Percentiles rank a stretch among this genome's conserved stretches.
Conservation (phyloP, 2,888 invertebrate species). For the Hirtodrosophila cameraria region DNA sequence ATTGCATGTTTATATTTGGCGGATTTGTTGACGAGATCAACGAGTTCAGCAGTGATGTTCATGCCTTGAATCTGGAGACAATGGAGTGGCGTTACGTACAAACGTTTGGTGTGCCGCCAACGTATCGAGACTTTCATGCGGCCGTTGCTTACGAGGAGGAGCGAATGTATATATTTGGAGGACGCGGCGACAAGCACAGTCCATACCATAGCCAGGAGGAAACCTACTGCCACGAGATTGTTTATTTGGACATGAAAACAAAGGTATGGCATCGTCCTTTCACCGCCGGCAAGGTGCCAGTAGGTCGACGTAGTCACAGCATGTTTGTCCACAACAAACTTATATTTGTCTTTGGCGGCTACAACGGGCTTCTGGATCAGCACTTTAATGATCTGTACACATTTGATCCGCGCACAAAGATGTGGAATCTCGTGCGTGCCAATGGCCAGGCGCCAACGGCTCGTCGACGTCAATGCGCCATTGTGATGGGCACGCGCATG, state of each 20-base stretch:
- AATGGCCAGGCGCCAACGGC: conserved; percentile 87
- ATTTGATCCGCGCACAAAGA: conserved; percentile 87
- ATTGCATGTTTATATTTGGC: conserved; percentile 95
- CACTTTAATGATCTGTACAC: conserved; percentile 94
- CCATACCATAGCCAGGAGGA: conserved; percentile 88
- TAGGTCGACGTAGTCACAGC: conserved; percentile 95
- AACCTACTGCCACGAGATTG: conserved; percentile 91
- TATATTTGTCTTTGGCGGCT: conserved; percentile 96
- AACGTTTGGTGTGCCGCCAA: conserved; percentile 87
- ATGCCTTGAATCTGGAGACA: conserved; percentile 89
- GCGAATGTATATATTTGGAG: conserved; percentile 95
- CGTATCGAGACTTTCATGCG: conserved; percentile 94
- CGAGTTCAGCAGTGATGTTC: conserved; percentile 91
- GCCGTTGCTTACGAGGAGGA: conserved; percentile 89
- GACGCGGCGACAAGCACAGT: conserved; percentile 90
- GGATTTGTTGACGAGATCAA: conserved; percentile 94
- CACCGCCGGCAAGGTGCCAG: conserved; percentile 88
- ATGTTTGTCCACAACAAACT: conserved; percentile 91
- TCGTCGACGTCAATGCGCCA: conserved; percentile 91
- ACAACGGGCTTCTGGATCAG: conserved; percentile 89
- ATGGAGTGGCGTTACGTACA: conserved; percentile 89
- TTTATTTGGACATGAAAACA: conserved; percentile 89
- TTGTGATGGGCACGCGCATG: conserved; percentile 89
- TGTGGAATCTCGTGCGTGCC: conserved; percentile 87
- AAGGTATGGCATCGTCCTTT: conserved; percentile 88